Conservation (phyloP, 2,797 vertebrate genomes). For the Ataeniobius toweri region DNA sequence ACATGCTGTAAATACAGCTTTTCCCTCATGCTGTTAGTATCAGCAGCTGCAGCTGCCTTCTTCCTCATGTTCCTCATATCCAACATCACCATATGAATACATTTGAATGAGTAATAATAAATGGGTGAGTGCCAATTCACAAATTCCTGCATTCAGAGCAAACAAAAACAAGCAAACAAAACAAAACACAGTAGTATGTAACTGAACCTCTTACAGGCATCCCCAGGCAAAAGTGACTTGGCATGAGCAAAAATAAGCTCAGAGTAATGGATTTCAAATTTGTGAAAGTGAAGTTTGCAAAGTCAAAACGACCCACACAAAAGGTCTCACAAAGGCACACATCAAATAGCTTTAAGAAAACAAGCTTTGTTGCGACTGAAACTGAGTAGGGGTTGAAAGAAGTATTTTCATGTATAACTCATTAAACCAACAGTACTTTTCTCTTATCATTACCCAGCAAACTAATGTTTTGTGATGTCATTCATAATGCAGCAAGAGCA, state of each 20-base stretch:
- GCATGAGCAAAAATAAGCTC: constrained; percentile 30
- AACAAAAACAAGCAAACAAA: constrained; percentile 27
- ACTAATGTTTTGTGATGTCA: constrained; percentile 75
- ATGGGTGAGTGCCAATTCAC: constrained; percentile 21
- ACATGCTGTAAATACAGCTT: background rate
- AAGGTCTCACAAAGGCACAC: constrained; percentile 64
- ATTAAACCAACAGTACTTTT: constrained; percentile 70
- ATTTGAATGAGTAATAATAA: constrained; percentile 14
- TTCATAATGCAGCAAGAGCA: constrained; percentile 76
- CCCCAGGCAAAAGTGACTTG: constrained; percentile 37
- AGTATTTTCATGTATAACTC: constrained; percentile 77
- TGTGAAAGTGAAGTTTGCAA: constrained; percentile 61
- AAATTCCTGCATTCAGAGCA: constrained; percentile 23
- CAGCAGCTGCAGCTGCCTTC: constrained; percentile 2
- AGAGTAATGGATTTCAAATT: constrained; percentile 50
- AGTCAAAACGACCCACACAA: constrained; percentile 64
- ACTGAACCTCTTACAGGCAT: constrained; percentile 29
- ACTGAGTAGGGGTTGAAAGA: constrained; percentile 65
- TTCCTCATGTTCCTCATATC: constrained; percentile 7
- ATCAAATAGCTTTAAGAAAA: constrained; percentile 69
- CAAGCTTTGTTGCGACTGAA: constrained; percentile 54
- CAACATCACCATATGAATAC: constrained; percentile 25
- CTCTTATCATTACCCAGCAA: constrained; percentile 75
- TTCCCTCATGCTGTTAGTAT: constrained; percentile 6
- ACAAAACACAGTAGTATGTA: background rate